These are phyloP conservation scores for Heteropelma amictum DNA, from an alignment of 2,888 invertebrate species.

Conservation along the genomic window DNA sequence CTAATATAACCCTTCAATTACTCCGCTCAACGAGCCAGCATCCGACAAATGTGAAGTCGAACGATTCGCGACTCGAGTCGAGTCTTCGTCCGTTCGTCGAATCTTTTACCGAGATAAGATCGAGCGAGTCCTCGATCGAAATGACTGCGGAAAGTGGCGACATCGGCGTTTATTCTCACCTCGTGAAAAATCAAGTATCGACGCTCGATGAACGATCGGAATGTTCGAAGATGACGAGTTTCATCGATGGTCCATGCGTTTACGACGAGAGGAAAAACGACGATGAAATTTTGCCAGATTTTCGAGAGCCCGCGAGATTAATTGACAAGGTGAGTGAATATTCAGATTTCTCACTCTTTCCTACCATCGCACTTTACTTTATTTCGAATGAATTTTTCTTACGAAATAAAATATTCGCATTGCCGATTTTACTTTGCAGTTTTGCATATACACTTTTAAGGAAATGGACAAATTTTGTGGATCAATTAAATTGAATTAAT, in stretches of 20 bases:
- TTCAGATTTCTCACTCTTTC: too few relatives aligned
- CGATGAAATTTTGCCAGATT: too few relatives aligned
- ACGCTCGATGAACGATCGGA: background rate
- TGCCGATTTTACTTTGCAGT: too few relatives aligned
- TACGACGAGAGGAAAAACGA: background rate
- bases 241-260: background rate
- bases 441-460: too few relatives aligned
- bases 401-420: background rate
- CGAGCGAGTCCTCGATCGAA: background rate
- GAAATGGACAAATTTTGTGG: background rate
- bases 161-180: background rate
- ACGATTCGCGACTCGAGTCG: conserved; percentile 15
- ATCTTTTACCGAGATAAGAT: conserved; percentile 22
- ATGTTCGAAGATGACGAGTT: background rate
- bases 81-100: conserved; percentile 4
- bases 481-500: background rate
- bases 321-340: too few relatives aligned
- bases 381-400: too few relatives aligned
- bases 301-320: too few relatives aligned
- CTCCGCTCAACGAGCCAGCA: conserved; percentile 42
- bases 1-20: conserved; percentile 45
- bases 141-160: conserved; percentile 2
- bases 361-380: too few relatives aligned
- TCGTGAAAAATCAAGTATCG: background rate
- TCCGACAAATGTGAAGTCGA: conserved; percentile 33